phyloP scores from a whole-genome alignment of 2,797 vertebrate species.

The Taenioides sp. region DNA sequence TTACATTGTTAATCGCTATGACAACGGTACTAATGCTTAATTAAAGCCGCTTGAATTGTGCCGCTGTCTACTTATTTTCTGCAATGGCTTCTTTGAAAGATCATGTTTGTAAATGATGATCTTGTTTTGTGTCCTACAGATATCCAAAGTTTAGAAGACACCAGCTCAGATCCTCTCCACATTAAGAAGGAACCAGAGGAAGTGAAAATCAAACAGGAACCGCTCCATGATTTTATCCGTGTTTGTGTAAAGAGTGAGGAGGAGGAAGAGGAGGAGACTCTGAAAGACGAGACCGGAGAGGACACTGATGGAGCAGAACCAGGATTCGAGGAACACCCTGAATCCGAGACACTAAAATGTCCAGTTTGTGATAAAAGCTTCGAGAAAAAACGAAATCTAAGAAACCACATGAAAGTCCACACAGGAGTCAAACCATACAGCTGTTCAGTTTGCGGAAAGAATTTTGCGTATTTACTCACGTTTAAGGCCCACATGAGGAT shows the following conservation, averaged over 20 bases:
- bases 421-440: neutral
- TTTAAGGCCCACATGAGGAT: neutral
- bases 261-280: neutral
- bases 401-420: slow-evolving; percentile 5
- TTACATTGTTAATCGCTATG: too few relatives aligned
- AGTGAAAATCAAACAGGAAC: neutral
- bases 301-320: neutral
- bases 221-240: neutral
- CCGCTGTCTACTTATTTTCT: neutral
- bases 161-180: neutral
- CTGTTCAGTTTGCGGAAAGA: neutral
- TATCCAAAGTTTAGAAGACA: neutral
- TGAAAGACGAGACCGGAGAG: neutral
- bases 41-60: too few relatives aligned
- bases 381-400: neutral
- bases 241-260: neutral
- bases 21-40: too few relatives aligned
- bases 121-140: neutral
- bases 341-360: neutral
- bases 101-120: neutral
- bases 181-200: slow-evolving; percentile 1
- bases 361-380: neutral
- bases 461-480: neutral
- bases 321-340: neutral
- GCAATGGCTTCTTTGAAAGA: neutral